Evolutionary conservation across 2,888 invertebrate species (phyloP), one percentile per base, ranked within the genome.

Genomic region (Drosophila lutescens): DNA sequence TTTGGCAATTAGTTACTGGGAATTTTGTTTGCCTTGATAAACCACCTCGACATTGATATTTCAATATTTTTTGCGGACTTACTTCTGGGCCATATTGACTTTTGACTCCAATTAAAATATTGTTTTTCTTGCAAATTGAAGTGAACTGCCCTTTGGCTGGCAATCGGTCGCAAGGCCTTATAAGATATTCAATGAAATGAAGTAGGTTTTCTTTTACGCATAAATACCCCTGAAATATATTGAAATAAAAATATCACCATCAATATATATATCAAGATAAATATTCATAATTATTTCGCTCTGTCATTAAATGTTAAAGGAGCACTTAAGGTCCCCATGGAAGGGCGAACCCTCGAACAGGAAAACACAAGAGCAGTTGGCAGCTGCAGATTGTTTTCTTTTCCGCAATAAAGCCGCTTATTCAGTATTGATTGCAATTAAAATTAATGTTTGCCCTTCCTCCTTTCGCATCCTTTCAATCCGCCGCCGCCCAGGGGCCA

Each of bases 401-500:
- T 17, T 17, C 10, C 5, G 8, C 13, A 5, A n/a, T 30, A 36
- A 71, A 59, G 62, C 46, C 30, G 17, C 46, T 51, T 67, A 53
- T 26, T 56, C 40, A 26, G 61, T 46, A 55, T 57, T 67, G 54
- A 68, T 60, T 53, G 51, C 60, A 78, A 84, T 83, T 78, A 72
- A 71, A 74, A 58, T 74, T 54, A 68, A 79, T 60, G 65, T 50
- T 26, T 10, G 30, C n/a, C 1, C 12, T 23, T 57, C 32, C 26
- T 50, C 12, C 38, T 13, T 36, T 51, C 26, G 38, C 13, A 15
- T 32, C 6, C 26, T 6, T 3, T 30, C 0, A 40, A 55, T 71
- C 26, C 46, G 10, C 23, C 2, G 13, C 20, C 30, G 47, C 36
- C 5, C 93, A 98, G 98, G 98, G 58, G 98, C 97, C 56, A 98